Evolutionary conservation across 2,888 invertebrate genomes (phyloP).

Genomic region (Tholera decimalis): DNA sequence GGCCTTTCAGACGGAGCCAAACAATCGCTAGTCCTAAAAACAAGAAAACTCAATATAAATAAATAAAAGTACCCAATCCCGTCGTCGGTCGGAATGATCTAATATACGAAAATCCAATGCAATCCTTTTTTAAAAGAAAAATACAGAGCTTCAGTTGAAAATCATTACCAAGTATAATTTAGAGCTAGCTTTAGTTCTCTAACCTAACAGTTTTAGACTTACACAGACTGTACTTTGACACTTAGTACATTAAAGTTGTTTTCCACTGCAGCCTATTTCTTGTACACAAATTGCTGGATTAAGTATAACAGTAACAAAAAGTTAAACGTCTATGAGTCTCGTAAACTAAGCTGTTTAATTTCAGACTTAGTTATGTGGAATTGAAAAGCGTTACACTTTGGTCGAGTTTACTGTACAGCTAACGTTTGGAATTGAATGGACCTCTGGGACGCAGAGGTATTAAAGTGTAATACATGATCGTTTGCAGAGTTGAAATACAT

Average conservation of each 20-base stretch:
- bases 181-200: constrained; percentile 26
- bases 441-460: constrained; percentile 18
- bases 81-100: constrained; percentile 44
- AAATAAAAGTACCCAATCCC: constrained; percentile 32
- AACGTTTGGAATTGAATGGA: constrained; percentile 20
- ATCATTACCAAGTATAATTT: constrained; percentile 54
- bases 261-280: constrained; percentile 32
- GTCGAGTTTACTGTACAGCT: background rate
- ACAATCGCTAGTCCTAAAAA: constrained; percentile 1
- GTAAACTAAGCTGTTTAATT: constrained; percentile 37
- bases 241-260: constrained; percentile 46
- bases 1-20: background rate
- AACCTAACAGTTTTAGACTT: constrained; percentile 14
- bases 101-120: constrained; percentile 49
- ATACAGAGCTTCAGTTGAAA: constrained; percentile 23
- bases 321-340: constrained; percentile 13
- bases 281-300: constrained; percentile 36
- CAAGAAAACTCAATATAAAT: constrained; percentile 45
- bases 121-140: constrained; percentile 51
- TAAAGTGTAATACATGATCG: constrained; percentile 7
- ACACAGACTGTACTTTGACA: constrained; percentile 40
- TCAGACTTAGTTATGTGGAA: constrained; percentile 34
- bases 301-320: constrained; percentile 23
- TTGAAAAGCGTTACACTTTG: constrained; percentile 47
- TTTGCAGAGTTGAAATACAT: constrained; percentile 7